Conservation (phyloP, 2,797 vertebrate species). For the Danionella dracula region DNA sequence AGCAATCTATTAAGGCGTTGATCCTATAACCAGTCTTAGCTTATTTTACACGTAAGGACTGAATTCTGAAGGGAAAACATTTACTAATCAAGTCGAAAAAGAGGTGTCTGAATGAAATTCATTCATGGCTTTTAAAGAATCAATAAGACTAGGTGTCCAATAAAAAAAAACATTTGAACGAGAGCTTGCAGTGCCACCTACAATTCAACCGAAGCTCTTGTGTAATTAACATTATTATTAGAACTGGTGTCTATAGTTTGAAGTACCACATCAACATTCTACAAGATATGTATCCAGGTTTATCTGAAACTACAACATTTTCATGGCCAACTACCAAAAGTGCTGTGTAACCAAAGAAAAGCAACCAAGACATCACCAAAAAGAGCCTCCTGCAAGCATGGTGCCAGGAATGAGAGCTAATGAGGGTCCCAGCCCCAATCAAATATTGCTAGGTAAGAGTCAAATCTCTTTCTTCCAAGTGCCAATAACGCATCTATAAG, state of each 20-base stretch:
- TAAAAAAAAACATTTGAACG: not conserved
- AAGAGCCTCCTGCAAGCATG: slow-evolving; percentile 9
- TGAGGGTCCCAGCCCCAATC: slow-evolving; percentile 63
- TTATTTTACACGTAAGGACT: not conserved
- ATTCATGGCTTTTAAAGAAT: not conserved
- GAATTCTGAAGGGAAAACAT: not conserved
- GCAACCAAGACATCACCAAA: not conserved
- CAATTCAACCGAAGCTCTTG: not conserved
- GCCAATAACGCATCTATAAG: slow-evolving; percentile 42
- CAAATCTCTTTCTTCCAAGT: slow-evolving; percentile 32
- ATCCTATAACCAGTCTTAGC: not conserved
- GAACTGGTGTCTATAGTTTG: slow-evolving; percentile 25
- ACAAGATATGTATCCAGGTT: not conserved
- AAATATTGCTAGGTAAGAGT: slow-evolving; percentile 40
- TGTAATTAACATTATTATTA: slow-evolving; percentile 19
- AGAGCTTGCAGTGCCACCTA: not conserved
- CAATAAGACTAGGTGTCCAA: not conserved
- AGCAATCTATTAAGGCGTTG: not conserved
- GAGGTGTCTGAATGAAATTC: not conserved
- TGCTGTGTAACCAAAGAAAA: too few relatives aligned
- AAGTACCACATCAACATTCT: slow-evolving; percentile 19
- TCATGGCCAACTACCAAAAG: not conserved
- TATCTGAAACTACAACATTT: not conserved
- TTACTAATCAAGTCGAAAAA: not conserved
- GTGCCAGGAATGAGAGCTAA: slow-evolving; percentile 50